phyloP scores from a whole-genome alignment of 2,797 vertebrate species.

The Propithecus deckenii region DNA sequence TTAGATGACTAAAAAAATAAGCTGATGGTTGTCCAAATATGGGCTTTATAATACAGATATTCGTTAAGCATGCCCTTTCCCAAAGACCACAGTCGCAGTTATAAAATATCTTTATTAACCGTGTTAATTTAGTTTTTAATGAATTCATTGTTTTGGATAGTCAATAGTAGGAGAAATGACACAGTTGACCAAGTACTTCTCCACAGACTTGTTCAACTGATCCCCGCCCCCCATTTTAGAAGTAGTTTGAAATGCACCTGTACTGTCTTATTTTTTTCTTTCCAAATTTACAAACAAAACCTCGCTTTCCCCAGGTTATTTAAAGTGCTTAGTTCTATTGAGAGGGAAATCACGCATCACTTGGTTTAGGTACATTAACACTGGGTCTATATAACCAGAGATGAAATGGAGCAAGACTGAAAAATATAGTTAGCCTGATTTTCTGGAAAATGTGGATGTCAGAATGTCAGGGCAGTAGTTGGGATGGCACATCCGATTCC shows the following conservation, averaged over 20 bases:
- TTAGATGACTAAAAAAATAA: conserved; percentile 4
- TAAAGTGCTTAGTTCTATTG: not conserved
- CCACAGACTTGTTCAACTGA: not conserved
- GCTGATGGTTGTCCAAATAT: not conserved
- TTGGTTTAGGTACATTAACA: conserved; percentile 49
- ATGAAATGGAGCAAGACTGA: conserved; percentile 55
- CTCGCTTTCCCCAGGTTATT: not conserved
- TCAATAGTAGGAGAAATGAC: not conserved
- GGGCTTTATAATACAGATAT: not conserved
- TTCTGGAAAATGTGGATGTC: not conserved
- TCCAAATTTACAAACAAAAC: not conserved
- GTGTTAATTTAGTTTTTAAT: not conserved
- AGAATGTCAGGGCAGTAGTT: not conserved
- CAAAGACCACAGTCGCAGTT: not conserved
- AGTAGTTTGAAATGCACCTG: not conserved
- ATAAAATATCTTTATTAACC: not conserved
- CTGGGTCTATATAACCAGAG: not conserved
- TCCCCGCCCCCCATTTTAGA: not conserved
- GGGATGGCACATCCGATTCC: not conserved
- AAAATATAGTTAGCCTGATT: conserved; percentile 39
- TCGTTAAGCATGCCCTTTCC: not conserved
- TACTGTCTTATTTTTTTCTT: not conserved
- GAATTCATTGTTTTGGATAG: not conserved
- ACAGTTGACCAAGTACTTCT: not conserved
- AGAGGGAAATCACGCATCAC: conserved; percentile 34